Base-by-base conservation (phyloP, 2,888 invertebrate species). In the Nephrocerus scutellatus region DNA sequence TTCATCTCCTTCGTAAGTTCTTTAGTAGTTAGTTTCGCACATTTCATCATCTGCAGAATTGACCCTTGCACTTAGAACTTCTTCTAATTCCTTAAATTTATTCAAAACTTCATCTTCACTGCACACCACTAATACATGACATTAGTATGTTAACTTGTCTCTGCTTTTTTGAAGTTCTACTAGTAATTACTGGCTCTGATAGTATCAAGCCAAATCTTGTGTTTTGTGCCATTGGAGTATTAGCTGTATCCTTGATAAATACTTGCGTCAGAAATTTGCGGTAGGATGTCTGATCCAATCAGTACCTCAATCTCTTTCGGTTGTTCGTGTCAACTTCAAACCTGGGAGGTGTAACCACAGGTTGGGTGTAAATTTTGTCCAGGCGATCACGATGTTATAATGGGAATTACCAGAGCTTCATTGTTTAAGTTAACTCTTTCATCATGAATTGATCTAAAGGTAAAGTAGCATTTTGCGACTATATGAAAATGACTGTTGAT, bases 31-130 rank as follows among this genome's bases (percentile, higher is more conserved):
- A 18, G 22, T 13, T 18, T 39, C 32, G 10, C 32, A 28, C 21
- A 31, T 39, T 33, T 39, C 32, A 21, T 39, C 38, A 22, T 38
- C 32, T 28, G 26, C 19, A n/a, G 26, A 38, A 12, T 32, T 25
- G 15, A 21, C 18, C 23, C 13, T 36, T 23, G 24, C 19, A 14
- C 10, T 30, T 30, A 30, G 30, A 23, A 30, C 18, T 16, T 36
- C 36, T 24, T 30, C 36, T 15, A 36, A 13, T 14, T 36, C 36
- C 29, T 30, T 30, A 30, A 36, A 30, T 30, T 30, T 36, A 6
- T 30, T 36, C 13, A 36, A n/a, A n/a, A n/a, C n/a, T n/a, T n/a
- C n/a, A n/a, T n/a, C n/a, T n/a, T n/a, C n/a, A n/a, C n/a, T n/a
- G 19, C 37, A 30, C 3, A 37, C n/a, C 30, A 37, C 37, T 30